Base-by-base conservation (phyloP, 1,140 invertebrate genomes). In the Cepaea nemoralis region DNA sequence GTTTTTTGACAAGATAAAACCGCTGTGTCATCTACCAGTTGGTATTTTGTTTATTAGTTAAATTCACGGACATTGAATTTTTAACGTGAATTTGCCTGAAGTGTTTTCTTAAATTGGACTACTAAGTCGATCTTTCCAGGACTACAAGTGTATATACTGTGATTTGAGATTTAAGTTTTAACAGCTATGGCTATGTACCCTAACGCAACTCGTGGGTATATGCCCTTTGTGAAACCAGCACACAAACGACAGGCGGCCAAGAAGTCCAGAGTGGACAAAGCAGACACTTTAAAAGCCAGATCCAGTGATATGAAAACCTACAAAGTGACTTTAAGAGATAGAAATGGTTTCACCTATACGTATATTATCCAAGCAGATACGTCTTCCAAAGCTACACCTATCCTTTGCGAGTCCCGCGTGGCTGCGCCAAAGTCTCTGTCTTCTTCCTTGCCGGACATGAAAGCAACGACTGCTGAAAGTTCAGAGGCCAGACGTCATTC, bases 101-200 rank as follows among this genome's bases (percentile, higher is more conserved):
- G n/a, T n/a, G n/a, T n/a, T n/a, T n/a, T n/a, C n/a, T n/a, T n/a
- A n/a, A n/a, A n/a, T n/a, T n/a, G n/a, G n/a, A n/a, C n/a, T n/a
- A n/a, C n/a, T n/a, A n/a, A n/a, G n/a, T n/a, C n/a, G n/a, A n/a
- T n/a, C n/a, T n/a, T n/a, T n/a, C n/a, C n/a, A n/a, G n/a, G n/a
- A n/a, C n/a, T n/a, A n/a, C n/a, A n/a, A n/a, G n/a, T n/a, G n/a
- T n/a, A n/a, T n/a, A n/a, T n/a, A n/a, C n/a, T n/a, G n/a, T n/a
- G n/a, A n/a, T n/a, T n/a, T n/a, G n/a, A n/a, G n/a, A n/a, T n/a
- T n/a, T n/a, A n/a, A n/a, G n/a, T n/a, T n/a, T n/a, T n/a, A 48
- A 12, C 59, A 31, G 27, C 10, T 45, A 89, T 89, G 88, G 89
- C 89, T 73, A 90, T 90, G 89, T 90, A 89, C 85, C 89, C 89